phyloP scores from a whole-genome alignment of 2,113 vertebrate species.

The Ciconia maguari region DNA sequence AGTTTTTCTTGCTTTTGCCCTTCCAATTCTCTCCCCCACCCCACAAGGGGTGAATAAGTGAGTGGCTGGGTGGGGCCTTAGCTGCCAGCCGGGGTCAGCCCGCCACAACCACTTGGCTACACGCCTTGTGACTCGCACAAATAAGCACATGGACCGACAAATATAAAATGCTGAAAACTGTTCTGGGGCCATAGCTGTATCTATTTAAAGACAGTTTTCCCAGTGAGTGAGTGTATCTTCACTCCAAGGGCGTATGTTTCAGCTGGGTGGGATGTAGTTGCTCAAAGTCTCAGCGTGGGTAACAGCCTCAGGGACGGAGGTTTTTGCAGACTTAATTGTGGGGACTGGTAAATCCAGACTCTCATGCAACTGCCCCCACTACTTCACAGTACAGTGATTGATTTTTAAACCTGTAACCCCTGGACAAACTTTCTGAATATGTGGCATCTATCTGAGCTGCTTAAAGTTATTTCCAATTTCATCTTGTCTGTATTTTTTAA shows the following conservation, averaged over 20 bases:
- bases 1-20: not conserved
- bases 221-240: not conserved
- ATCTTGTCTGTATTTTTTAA: not conserved
- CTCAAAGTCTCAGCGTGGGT: too few relatives aligned
- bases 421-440: not conserved
- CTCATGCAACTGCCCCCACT: not conserved
- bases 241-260: rapidly evolving
- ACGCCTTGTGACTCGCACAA: not conserved
- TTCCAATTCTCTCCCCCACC: not conserved
- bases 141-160: not conserved
- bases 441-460: not conserved
- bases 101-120: rapidly evolving
- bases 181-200: not conserved
- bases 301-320: not conserved
- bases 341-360: not conserved
- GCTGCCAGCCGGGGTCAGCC: rapidly evolving
- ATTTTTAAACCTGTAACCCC: not conserved
- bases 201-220: not conserved
- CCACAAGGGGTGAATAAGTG: rapidly evolving
- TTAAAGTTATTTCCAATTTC: not conserved
- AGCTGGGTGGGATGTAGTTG: not conserved
- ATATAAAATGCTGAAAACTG: rapidly evolving
- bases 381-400: not conserved
- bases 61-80: not conserved
- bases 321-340: not conserved